Evolutionary conservation across 1,140 invertebrate species (phyloP).

Genomic region (Pogonognathellus flavescens): DNA sequence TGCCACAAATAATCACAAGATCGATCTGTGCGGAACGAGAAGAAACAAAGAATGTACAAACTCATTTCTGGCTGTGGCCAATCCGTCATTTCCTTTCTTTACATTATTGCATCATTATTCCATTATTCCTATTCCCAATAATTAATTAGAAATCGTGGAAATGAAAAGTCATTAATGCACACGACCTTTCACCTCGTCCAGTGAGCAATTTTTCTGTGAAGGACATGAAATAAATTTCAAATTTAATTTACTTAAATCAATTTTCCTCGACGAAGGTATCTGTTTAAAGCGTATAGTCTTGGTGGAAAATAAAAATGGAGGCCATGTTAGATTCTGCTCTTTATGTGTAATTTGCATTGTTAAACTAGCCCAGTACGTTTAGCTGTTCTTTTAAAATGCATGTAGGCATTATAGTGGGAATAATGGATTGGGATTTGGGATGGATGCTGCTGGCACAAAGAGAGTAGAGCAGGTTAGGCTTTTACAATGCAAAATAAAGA

Average conservation of each 20-base stretch:
- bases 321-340: background rate
- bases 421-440: background rate
- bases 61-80: background rate
- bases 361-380: too few relatives aligned
- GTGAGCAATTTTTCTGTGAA: background rate
- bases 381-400: too few relatives aligned
- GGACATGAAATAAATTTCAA: background rate
- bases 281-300: too few relatives aligned
- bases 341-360: too few relatives aligned
- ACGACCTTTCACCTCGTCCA: background rate
- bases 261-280: too few relatives aligned
- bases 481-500: background rate
- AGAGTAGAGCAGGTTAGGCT: background rate
- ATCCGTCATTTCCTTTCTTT: constrained; percentile 30
- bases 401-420: background rate
- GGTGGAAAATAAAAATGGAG: background rate
- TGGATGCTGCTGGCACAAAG: background rate
- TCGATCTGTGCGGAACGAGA: background rate
- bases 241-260: too few relatives aligned
- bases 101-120: background rate
- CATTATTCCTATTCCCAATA: too few relatives aligned
- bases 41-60: background rate
- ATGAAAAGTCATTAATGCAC: background rate
- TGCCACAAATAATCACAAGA: too few relatives aligned
- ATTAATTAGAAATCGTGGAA: too few relatives aligned